Evolutionary conservation across 2,888 invertebrate genomes (phyloP).

Genomic region (Anoplius nigerrimus): DNA sequence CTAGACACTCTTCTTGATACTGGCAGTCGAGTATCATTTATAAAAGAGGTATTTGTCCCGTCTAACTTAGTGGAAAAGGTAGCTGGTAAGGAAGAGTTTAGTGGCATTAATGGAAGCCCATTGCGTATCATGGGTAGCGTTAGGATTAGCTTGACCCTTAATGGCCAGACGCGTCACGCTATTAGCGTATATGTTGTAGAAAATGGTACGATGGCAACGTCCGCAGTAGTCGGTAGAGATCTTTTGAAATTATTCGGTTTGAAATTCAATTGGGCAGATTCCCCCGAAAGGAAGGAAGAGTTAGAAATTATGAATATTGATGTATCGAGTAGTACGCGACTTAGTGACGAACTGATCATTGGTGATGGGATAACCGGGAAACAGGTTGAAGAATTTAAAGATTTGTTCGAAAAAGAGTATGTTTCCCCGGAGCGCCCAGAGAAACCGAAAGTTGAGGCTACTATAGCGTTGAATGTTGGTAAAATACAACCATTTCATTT

Average conservation of each 20-base stretch:
- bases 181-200: background rate
- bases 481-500: background rate
- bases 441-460: background rate
- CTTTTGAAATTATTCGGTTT: background rate
- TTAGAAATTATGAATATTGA: background rate
- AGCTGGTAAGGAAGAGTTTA: too few species aligned
- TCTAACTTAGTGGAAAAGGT: too few species aligned
- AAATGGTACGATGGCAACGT: background rate
- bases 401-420: background rate
- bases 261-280: background rate
- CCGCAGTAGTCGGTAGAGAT: background rate
- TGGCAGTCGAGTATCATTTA: too few species aligned
- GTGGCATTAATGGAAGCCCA: too few species aligned
- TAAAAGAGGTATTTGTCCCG: too few species aligned
- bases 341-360: background rate
- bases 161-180: too few species aligned
- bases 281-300: background rate
- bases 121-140: too few species aligned
- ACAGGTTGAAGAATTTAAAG: background rate
- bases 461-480: background rate
- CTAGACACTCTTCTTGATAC: too few species aligned
- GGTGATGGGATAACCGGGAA: background rate
- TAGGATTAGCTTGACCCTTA: too few species aligned
- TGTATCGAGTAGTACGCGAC: background rate
- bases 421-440: background rate